A percentile compares a stretch with the other conserved stretches of the same genome.
phyloP scores from a whole-genome alignment of 2,888 invertebrate species.

The Elysia crispata region DNA sequence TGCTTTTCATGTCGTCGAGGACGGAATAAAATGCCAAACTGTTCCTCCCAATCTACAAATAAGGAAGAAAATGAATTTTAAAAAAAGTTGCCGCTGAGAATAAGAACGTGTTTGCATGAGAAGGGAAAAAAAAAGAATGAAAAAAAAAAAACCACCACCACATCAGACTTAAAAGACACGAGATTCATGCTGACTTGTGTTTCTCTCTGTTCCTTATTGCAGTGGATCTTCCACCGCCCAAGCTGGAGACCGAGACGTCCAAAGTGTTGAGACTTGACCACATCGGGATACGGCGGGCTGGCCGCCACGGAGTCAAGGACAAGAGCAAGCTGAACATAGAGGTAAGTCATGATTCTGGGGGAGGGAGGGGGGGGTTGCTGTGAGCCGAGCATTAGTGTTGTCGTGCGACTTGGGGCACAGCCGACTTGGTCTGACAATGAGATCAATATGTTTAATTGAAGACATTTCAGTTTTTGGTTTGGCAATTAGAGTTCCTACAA shows the following conservation, averaged over 20 bases:
- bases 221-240: conserved; percentile 70
- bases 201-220: conserved; percentile 51
- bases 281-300: conserved; percentile 33
- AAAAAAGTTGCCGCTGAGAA: neutral
- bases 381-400: too few species aligned
- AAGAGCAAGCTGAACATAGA: conserved; percentile 65
- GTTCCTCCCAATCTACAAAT: too few species aligned
- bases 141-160: neutral
- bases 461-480: too few species aligned
- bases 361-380: too few species aligned
- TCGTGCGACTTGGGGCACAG: too few species aligned
- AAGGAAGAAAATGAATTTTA: neutral
- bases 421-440: too few species aligned
- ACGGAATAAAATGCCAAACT: too few species aligned
- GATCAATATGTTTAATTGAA: too few species aligned
- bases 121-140: too few species aligned
- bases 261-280: conserved; percentile 67
- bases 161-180: neutral
- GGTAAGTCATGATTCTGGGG: conserved; percentile 56
- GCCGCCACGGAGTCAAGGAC: conserved; percentile 56
- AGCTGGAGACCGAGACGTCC: conserved; percentile 61
- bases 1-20: too few species aligned
- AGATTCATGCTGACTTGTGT: neutral
- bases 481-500: too few species aligned
- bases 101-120: too few species aligned